Percentiles rank a stretch among this genome's conserved stretches.
Evolutionary conservation across 92 coral and sea anemone genomes (phyloP).

Genomic region (Desmophyllum pertusum): DNA sequence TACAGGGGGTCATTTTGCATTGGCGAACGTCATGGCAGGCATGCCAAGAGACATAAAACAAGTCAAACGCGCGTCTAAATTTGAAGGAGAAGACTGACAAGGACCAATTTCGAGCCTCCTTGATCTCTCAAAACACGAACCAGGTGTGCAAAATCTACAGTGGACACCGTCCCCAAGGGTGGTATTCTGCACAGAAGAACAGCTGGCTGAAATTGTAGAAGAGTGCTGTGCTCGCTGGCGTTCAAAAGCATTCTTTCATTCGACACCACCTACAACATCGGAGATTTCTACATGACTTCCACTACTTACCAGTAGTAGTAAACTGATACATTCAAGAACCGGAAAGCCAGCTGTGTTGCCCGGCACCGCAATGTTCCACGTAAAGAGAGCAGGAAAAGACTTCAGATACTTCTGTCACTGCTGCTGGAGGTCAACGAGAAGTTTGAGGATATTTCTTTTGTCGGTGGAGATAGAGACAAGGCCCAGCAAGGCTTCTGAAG

Average conservation of each 20-base stretch:
- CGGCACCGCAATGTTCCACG: slow-evolving; percentile 44
- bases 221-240: slow-evolving; percentile 55
- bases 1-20: slow-evolving; percentile 52
- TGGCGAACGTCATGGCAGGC: slow-evolving; percentile 33
- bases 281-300: slow-evolving; percentile 28
- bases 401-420: slow-evolving; percentile 50
- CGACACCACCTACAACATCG: slow-evolving; percentile 39
- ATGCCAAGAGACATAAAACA: slow-evolving; percentile 51
- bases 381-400: slow-evolving; percentile 23
- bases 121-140: slow-evolving; percentile 25
- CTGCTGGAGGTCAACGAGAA: slow-evolving; percentile 49
- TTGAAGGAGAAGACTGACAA: slow-evolving; percentile 17
- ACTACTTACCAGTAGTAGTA: slow-evolving; percentile 30
- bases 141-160: slow-evolving; percentile 45
- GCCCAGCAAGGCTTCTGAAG: slow-evolving; percentile 47
- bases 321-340: slow-evolving; percentile 6
- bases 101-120: slow-evolving; percentile 24
- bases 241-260: slow-evolving; percentile 43
- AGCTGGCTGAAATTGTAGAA: slow-evolving; percentile 27
- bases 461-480: slow-evolving; percentile 66
- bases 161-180: slow-evolving; percentile 64
- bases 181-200: slow-evolving; percentile 35
- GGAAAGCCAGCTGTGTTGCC: slow-evolving; percentile 44
- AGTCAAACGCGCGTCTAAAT: slow-evolving; percentile 47
- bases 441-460: slow-evolving; percentile 41